Conservation (phyloP, 2,797 vertebrate species). For the Podarcis siculus region DNA sequence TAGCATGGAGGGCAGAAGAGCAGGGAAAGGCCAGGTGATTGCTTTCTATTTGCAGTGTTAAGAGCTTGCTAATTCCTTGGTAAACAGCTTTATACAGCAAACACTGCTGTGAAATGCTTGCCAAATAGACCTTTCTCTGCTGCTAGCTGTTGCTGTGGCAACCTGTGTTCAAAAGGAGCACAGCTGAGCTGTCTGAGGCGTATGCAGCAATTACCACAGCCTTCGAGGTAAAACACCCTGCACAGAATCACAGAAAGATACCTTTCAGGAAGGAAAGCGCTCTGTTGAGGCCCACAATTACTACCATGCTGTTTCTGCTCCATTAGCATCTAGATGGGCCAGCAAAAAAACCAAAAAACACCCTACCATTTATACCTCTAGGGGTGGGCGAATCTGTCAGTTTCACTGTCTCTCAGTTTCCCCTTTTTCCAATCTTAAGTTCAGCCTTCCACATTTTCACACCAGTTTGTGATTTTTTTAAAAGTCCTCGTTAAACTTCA, state of each 20-base stretch:
- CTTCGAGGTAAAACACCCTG: neutral
- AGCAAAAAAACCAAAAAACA: neutral
- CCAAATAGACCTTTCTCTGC: slow-evolving; percentile 29
- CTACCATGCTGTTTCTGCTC: neutral
- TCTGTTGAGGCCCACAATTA: neutral
- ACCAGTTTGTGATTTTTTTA: too few species aligned
- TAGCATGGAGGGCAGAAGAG: neutral
- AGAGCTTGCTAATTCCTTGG: slow-evolving; percentile 38
- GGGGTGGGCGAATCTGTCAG: too few species aligned
- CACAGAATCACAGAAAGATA: slow-evolving; percentile 17
- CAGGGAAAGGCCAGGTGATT: neutral
- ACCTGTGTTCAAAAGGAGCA: slow-evolving; percentile 34
- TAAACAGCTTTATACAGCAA: slow-evolving; percentile 34
- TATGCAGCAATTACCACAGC: neutral
- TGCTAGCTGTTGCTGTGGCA: slow-evolving; percentile 54
- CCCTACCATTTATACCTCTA: neutral
- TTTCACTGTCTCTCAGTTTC: too few species aligned
- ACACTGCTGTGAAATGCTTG: fast-evolving
- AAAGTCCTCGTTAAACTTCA: too few species aligned
- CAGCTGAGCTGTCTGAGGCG: neutral
- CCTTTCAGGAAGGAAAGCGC: neutral
- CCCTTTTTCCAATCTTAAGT: too few species aligned
- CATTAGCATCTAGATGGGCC: neutral
- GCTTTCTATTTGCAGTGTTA: slow-evolving; percentile 29
- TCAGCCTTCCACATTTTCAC: too few species aligned